Evolutionary conservation across 1,140 invertebrate species (phyloP).

Genomic region (Notospermus geniculatus): DNA sequence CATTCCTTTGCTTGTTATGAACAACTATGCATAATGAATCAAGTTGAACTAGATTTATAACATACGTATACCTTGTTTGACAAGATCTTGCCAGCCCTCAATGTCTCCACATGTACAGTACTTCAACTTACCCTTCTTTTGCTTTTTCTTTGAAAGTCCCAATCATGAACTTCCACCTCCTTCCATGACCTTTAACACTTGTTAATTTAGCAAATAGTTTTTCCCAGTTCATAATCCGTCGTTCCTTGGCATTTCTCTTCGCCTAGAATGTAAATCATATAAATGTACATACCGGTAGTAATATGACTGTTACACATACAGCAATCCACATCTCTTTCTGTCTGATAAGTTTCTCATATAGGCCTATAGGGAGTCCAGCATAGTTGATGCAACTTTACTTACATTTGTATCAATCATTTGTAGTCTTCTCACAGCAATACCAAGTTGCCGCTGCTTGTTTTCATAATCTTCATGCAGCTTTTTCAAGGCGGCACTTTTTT

Average conservation of each 20-base stretch:
- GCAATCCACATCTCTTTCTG: no score
- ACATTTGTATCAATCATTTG: constrained; percentile 52
- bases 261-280: constrained; percentile 38
- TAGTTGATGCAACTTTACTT: no score
- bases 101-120: no score
- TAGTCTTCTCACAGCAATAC: constrained; percentile 52
- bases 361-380: no score
- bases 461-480: constrained; percentile 55
- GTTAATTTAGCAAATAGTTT: constrained; percentile 52
- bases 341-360: no score
- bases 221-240: constrained; percentile 55
- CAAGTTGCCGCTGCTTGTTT: constrained; percentile 51
- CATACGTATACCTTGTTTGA: no score
- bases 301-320: no score
- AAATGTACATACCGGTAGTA: no score
- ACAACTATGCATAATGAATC: no score
- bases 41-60: no score
- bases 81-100: no score
- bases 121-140: constrained; percentile 47
- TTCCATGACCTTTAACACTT: constrained; percentile 49
- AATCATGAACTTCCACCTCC: constrained; percentile 55
- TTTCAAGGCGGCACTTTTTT: constrained; percentile 52
- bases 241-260: constrained; percentile 49
- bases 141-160: constrained; percentile 53
- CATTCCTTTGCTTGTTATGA: no score